phyloP scores from a whole-genome alignment of 2,888 invertebrate genomes.

The Tipula confusa region DNA sequence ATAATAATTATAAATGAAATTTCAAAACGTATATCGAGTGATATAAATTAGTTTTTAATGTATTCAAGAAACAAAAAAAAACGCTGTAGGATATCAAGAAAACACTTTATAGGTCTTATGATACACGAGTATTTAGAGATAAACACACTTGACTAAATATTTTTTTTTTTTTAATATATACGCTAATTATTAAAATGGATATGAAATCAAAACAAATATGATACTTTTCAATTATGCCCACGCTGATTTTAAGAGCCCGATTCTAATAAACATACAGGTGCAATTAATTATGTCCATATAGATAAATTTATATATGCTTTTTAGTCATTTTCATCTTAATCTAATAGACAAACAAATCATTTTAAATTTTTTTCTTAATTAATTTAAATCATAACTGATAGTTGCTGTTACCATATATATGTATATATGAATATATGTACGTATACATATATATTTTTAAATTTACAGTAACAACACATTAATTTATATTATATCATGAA shows the following conservation, averaged over 20 bases:
- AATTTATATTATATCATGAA: neutral
- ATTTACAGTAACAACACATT: neutral
- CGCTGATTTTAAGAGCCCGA: neutral
- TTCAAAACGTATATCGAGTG: neutral
- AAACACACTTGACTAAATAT: neutral
- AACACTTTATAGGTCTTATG: neutral
- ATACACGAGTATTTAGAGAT: neutral
- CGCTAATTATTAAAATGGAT: slow-evolving; percentile 25
- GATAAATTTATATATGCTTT: neutral
- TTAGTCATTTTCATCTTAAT: neutral
- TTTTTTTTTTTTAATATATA: neutral
- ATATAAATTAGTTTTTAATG: neutral
- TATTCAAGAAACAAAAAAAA: neutral
- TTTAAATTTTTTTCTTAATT: neutral
- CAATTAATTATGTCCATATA: neutral
- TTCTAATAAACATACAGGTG: slow-evolving; percentile 14
- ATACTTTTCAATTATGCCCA: slow-evolving; percentile 9
- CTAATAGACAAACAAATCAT: neutral
- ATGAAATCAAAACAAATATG: slow-evolving; percentile 7
- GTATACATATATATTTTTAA: neutral
- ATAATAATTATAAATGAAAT: neutral
- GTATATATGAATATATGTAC: neutral
- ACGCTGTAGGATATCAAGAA: neutral
- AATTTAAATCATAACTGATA: neutral
- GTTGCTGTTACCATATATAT: neutral